Evolutionary conservation across 1,140 invertebrate species (phyloP).

Genomic region (Drosophila sp.): DNA sequence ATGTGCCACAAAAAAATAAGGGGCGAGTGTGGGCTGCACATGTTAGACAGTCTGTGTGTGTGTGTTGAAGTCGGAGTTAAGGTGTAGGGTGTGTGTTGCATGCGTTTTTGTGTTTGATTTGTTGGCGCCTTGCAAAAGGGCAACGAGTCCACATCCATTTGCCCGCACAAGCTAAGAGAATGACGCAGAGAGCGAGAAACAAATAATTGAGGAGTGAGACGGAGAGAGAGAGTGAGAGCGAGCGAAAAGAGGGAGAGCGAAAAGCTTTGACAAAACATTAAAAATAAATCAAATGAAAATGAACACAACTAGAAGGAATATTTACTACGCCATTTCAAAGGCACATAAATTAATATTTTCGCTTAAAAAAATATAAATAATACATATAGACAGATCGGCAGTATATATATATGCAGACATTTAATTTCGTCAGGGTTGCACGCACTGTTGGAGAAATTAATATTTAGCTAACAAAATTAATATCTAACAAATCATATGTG

Average conservation of each 20-base stretch:
- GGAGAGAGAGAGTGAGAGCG: constrained; percentile 8
- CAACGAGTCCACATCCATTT: constrained; percentile 56
- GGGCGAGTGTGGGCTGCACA: constrained; percentile 39
- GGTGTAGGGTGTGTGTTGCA: constrained; percentile 36
- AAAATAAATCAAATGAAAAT: constrained; percentile 81
- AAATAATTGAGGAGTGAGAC: too few species aligned
- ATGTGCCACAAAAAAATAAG: constrained; percentile 41
- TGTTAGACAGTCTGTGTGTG: constrained; percentile 21
- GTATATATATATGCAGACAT: neutral
- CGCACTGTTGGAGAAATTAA: neutral
- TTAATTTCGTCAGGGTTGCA: neutral
- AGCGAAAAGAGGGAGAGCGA: neutral
- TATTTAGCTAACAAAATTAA: neutral
- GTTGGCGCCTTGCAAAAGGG: constrained; percentile 78
- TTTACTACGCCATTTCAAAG: constrained; percentile 43
- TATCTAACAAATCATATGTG: too few species aligned
- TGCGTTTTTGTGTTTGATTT: constrained; percentile 81
- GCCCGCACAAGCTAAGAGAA: constrained; percentile 44
- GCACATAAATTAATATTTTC: constrained; percentile 73
- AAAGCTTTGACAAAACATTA: constrained; percentile 66
- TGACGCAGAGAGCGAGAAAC: constrained; percentile 1
- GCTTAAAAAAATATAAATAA: constrained; percentile 40
- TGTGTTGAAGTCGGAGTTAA: constrained; percentile 13
- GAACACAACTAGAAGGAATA: constrained; percentile 56
- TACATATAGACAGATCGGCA: neutral